Conservation (phyloP, 1,140 invertebrate species). For the Bombus waltoni region DNA sequence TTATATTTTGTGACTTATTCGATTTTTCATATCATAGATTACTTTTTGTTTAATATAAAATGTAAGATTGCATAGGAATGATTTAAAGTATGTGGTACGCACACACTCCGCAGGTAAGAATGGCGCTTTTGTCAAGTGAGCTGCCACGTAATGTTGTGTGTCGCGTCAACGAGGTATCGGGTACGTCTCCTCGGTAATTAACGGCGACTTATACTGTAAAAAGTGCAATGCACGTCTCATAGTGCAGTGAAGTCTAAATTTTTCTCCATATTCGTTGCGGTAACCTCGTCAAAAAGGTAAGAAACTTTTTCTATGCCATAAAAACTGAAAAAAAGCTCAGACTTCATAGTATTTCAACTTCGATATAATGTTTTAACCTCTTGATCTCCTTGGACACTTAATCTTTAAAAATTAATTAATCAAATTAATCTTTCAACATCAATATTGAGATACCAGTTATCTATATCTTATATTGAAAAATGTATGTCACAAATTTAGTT, state of each 20-base stretch:
- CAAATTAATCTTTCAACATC: not conserved
- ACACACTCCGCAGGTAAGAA: constrained; percentile 6
- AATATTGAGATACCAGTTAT: not conserved
- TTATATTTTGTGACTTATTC: not conserved
- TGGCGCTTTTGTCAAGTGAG: constrained; percentile 71
- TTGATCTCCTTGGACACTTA: constrained; percentile 37
- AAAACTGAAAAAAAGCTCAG: not conserved
- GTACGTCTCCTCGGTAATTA: constrained; percentile 59
- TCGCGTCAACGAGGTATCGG: constrained; percentile 73
- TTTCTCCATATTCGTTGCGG: constrained; percentile 36
- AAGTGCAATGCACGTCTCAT: constrained; percentile 70
- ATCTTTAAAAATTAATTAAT: constrained; percentile 21
- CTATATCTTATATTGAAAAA: not conserved
- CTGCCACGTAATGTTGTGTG: constrained; percentile 81
- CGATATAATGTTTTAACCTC: constrained; percentile 77
- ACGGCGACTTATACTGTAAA: constrained; percentile 67
- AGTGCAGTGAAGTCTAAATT: constrained; percentile 61
- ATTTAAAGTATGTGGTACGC: constrained; percentile 8
- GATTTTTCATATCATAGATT: not conserved
- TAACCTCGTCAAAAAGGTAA: constrained; percentile 40
- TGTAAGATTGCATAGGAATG: not conserved
- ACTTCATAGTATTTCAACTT: constrained; percentile 37
- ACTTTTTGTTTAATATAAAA: not conserved
- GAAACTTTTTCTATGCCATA: not conserved
- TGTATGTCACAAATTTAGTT: not conserved